Evolutionary conservation across 2,888 invertebrate species (phyloP), one percentile per base, ranked within the genome.

Genomic region (Dasysyrphus tricinctus): DNA sequence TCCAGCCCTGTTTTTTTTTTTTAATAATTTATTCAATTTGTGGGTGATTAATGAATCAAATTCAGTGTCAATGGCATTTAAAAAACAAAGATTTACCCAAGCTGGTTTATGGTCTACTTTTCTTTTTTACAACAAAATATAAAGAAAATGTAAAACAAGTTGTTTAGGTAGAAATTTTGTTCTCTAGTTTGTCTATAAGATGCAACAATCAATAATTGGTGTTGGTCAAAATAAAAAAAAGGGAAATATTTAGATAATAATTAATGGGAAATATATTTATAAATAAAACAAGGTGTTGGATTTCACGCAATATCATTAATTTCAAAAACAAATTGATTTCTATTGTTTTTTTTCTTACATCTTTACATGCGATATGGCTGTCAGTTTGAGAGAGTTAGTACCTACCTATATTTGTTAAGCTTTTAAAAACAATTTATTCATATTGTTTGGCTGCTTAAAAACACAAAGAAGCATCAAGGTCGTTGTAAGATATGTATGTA

Each of bases 11-110:
- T 19, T 8, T 19, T 54, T 19, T 8, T 19, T 54, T 39, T 6
- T 16, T 14, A 65, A 59, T 44, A 56, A 67, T 49, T 19, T 49
- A 73, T 67, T 74, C 29, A 57, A n/a, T 51, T 80, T 70, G 83
- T 84, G 83, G 83, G 83, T 76, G 75, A 75, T 59, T 65, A 75
- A 61, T 61, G 47, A 67, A 19, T 54, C 24, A 24, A 24, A 54
- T 32, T 84, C 75, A 80, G 56, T 70, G 78, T 74, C 80, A 80
- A 61, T 67, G 49, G 1, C 8, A 14, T 34, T 54, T 54, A 61
- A 47, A 44, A 49, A 9, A 9, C 73, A 51, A 24, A 49, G n/a
- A 4, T 11, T 67, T 65, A 32, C 14, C 11, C 29, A 82, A 74
- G 37, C 32, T 32, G 67, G 59, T 78, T 47, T 61, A 24, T 39